A percentile compares a stretch with the other conserved stretches of the same genome.
Evolutionary conservation across 2,888 invertebrate species (phyloP).

Genomic region (Nymphalis polychloros): DNA sequence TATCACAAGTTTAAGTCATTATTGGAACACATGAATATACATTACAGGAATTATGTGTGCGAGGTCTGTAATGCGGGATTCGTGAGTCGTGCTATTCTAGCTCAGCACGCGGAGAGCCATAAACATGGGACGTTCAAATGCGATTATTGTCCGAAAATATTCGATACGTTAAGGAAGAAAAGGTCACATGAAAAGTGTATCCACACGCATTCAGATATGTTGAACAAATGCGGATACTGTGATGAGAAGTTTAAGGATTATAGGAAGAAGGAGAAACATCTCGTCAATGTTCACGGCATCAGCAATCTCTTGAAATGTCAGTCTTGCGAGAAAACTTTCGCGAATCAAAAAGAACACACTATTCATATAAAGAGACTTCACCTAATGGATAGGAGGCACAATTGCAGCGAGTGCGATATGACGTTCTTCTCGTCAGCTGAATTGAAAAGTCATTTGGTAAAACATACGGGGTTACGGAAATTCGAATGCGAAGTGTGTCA

Average conservation of each 20-base stretch:
- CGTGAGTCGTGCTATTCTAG: slow-evolving; percentile 55
- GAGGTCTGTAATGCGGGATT: slow-evolving; percentile 63
- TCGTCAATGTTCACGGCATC: slow-evolving; percentile 55
- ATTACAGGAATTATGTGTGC: slow-evolving; percentile 64
- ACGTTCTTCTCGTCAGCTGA: slow-evolving; percentile 56
- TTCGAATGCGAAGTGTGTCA: slow-evolving; percentile 61
- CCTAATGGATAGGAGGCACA: slow-evolving; percentile 51
- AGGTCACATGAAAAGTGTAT: slow-evolving; percentile 70
- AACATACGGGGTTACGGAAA: slow-evolving; percentile 57
- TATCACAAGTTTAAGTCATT: slow-evolving; percentile 52
- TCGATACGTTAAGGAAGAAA: slow-evolving; percentile 69
- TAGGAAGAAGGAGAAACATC: slow-evolving; percentile 54
- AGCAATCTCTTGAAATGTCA: slow-evolving; percentile 50
- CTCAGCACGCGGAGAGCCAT: slow-evolving; percentile 57
- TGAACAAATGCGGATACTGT: slow-evolving; percentile 62
- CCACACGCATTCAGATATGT: slow-evolving; percentile 52
- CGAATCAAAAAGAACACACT: slow-evolving; percentile 50
- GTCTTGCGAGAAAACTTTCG: slow-evolving; percentile 57
- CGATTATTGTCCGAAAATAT: slow-evolving; percentile 68
- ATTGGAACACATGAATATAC: slow-evolving; percentile 66
- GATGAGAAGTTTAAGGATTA: slow-evolving; percentile 57
- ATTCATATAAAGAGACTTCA: slow-evolving; percentile 61
- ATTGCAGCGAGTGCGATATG: slow-evolving; percentile 49
- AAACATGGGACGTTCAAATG: slow-evolving; percentile 60
- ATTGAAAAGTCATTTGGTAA: slow-evolving; percentile 60